Base-by-base conservation (phyloP, 1,140 invertebrate genomes). In the Saccostrea glomerata region DNA sequence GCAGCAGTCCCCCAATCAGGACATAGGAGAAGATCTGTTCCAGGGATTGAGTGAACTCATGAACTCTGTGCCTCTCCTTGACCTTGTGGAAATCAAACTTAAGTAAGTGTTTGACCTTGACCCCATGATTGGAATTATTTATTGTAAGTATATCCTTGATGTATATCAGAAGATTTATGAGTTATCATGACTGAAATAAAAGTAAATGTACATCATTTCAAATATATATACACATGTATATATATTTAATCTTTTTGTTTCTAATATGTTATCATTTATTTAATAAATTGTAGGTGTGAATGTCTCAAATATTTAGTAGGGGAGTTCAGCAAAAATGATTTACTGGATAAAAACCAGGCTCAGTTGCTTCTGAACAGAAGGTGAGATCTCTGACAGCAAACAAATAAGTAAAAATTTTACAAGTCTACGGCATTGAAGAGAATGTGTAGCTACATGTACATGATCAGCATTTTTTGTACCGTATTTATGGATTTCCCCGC, bases 81-180 rank as follows among this genome's bases (percentile, higher is more conserved):
- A 99, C 95, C 96, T 98, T 85, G 97, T 98, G 94, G 98, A 99
- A 94, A 96, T 97, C 0, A 98, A 98, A 90, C 97, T 97, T 93
- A 97, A 97, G 94, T 95, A 89, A 89, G 92, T 55, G 82, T 11
- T 47, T 13, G 7, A 54, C 17, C n/a, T n/a, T 47, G 11, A 30
- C 23, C 13, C 25, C 9, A 47, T 47, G 11, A 15, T 36, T 36
- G 30, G 47, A 47, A 47, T 47, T 9, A 47, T 7, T 7, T 0
- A 7, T 47, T 7, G 9, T 47, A 9, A 47, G 5, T 47, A 47
- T 47, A 47, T 47, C 47, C 47, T 47, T 47, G 47, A 47, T 47
- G 5, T 1, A 47, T 47, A 47, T 47, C 47, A 47, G 47, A 47
- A 47, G 47, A 9, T 47, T 47, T 36, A 47, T 7, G 9, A 47